These are phyloP conservation scores for Ardeotis arabs DNA, from an alignment of 2,113 vertebrate genomes.

Conservation along the genomic window DNA sequence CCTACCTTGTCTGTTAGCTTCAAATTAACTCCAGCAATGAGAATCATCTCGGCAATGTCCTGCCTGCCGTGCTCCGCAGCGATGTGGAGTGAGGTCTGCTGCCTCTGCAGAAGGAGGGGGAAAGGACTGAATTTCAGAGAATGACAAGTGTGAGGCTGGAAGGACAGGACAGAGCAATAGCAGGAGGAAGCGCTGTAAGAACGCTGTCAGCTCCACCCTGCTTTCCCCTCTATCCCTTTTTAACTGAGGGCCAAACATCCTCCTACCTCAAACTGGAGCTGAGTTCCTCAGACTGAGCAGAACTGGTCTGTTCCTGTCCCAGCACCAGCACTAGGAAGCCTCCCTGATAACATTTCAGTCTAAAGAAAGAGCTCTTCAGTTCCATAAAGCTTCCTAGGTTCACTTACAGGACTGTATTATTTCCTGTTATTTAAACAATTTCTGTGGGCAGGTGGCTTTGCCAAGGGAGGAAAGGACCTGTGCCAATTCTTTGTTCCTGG, in stretches of 20 bases:
- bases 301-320: not conserved
- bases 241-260: not conserved
- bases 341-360: not conserved
- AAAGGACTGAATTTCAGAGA: not conserved
- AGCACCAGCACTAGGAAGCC: not conserved
- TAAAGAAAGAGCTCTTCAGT: not conserved
- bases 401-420: not conserved
- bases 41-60: slow-evolving; percentile 87
- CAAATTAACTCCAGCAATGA: slow-evolving; percentile 84
- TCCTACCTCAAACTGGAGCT: not conserved
- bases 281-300: not conserved
- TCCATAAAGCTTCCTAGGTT: not conserved
- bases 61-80: slow-evolving; percentile 84
- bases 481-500: not conserved
- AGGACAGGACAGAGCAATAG: not conserved
- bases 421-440: not conserved
- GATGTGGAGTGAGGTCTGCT: slow-evolving; percentile 86
- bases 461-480: not conserved
- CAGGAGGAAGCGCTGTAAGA: not conserved
- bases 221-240: not conserved
- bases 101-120: slow-evolving; percentile 73
- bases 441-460: not conserved
- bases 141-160: not conserved
- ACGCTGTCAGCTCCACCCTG: not conserved
- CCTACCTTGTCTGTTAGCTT: slow-evolving; percentile 86